Evolutionary conservation across 2,113 vertebrate species (phyloP).

Genomic region (Tychaedon coryphoeus): DNA sequence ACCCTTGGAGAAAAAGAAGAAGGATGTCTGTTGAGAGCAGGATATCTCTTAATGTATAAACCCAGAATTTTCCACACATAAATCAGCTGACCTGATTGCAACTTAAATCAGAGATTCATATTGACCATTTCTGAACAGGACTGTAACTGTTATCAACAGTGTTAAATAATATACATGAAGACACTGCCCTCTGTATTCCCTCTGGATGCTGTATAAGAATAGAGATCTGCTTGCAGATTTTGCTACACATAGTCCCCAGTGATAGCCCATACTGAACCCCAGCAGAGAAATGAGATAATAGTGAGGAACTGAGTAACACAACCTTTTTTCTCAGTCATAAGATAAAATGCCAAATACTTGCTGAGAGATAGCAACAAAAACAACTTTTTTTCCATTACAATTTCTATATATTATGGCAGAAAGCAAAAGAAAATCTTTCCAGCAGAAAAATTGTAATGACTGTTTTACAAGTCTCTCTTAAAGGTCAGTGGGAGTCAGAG

Average conservation of each 20-base stretch:
- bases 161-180: background rate
- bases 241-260: background rate
- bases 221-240: background rate
- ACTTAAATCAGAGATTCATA: background rate
- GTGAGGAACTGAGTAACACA: background rate
- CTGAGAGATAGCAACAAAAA: background rate
- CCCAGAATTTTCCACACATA: background rate
- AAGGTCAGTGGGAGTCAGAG: background rate
- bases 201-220: background rate
- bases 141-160: background rate
- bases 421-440: background rate
- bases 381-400: background rate
- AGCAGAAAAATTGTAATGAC: background rate
- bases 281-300: background rate
- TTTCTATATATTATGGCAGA: background rate
- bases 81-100: background rate
- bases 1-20: background rate
- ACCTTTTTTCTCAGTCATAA: background rate
- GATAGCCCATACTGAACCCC: background rate
- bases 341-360: background rate
- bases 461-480: background rate
- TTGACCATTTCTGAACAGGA: background rate
- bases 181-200: background rate
- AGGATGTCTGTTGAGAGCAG: background rate
- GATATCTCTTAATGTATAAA: background rate